Conservation (phyloP, 2,888 invertebrate genomes). For the Cryptocheilus praepositus region DNA sequence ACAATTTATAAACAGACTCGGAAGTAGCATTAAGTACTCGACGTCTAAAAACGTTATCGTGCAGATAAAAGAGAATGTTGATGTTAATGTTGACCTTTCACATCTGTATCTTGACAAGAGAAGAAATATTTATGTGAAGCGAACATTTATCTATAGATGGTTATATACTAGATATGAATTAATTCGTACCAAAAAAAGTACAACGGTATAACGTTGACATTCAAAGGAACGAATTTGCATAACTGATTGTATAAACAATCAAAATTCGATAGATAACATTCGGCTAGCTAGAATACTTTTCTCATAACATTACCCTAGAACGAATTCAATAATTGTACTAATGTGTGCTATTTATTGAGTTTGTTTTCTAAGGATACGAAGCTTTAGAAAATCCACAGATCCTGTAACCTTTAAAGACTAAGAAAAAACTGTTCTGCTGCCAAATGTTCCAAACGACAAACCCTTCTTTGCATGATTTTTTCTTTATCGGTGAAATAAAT, state of each 20-base stretch:
- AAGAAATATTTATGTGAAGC: too few relatives aligned
- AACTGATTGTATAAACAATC: constrained; percentile 57
- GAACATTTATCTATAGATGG: too few relatives aligned
- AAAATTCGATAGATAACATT: constrained; percentile 31
- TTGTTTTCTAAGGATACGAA: background rate
- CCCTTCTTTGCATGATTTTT: too few relatives aligned
- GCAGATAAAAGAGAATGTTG: too few relatives aligned
- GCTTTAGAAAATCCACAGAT: constrained; percentile 34
- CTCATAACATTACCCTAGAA: constrained; percentile 48
- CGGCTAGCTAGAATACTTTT: constrained; percentile 50
- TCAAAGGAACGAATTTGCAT: constrained; percentile 27
- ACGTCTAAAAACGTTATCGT: background rate
- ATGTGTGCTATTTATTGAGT: constrained; percentile 53
- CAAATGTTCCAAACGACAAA: too few relatives aligned
- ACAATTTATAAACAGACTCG: too few relatives aligned
- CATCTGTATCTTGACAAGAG: background rate
- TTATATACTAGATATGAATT: too few relatives aligned
- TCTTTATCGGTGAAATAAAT: too few relatives aligned
- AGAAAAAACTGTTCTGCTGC: too few relatives aligned
- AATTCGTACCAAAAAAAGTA: too few relatives aligned
- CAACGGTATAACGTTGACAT: too few relatives aligned
- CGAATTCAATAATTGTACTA: constrained; percentile 59
- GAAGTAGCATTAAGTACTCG: too few relatives aligned
- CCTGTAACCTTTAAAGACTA: background rate
- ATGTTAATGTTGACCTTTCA: background rate